Conservation (phyloP, 2,888 invertebrate species). For the Cinara cedri region DNA sequence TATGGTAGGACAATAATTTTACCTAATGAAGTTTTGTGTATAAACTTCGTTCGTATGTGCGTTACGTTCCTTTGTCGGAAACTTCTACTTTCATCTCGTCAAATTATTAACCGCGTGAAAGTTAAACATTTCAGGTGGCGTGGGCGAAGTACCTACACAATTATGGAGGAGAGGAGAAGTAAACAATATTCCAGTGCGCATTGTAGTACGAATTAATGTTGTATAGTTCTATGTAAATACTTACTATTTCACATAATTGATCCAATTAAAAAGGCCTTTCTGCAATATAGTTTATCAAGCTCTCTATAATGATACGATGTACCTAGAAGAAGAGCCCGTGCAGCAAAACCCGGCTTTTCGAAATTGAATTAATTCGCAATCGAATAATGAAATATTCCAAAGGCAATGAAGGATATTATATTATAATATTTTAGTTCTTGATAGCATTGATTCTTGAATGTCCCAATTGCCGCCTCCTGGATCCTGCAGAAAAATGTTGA, state of each 20-base stretch:
- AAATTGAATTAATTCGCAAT: constrained; percentile 11
- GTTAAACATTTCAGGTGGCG: constrained; percentile 14
- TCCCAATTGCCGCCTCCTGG: too few relatives aligned
- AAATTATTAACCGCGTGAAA: constrained; percentile 29
- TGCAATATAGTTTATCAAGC: constrained; percentile 8
- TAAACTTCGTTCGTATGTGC: neutral
- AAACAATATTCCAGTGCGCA: constrained; percentile 22
- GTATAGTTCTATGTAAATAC: too few relatives aligned
- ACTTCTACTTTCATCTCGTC: constrained; percentile 32
- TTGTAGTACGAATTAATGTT: constrained; percentile 17
- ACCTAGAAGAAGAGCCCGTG: constrained; percentile 5
- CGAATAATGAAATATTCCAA: constrained; percentile 28
- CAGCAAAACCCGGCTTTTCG: too few relatives aligned
- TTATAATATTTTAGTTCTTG: too few relatives aligned
- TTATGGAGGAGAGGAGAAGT: neutral
- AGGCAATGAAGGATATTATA: too few relatives aligned
- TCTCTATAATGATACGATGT: neutral
- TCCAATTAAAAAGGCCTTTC: constrained; percentile 36
- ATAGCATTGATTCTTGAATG: too few relatives aligned
- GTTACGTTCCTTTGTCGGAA: neutral
- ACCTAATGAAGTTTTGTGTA: neutral
- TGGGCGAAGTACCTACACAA: too few relatives aligned
- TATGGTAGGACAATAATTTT: neutral
- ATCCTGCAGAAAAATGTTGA: too few relatives aligned
- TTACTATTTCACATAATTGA: constrained; percentile 13